Conservation (phyloP, 2,797 vertebrate genomes). For the Podargus strigoides region DNA sequence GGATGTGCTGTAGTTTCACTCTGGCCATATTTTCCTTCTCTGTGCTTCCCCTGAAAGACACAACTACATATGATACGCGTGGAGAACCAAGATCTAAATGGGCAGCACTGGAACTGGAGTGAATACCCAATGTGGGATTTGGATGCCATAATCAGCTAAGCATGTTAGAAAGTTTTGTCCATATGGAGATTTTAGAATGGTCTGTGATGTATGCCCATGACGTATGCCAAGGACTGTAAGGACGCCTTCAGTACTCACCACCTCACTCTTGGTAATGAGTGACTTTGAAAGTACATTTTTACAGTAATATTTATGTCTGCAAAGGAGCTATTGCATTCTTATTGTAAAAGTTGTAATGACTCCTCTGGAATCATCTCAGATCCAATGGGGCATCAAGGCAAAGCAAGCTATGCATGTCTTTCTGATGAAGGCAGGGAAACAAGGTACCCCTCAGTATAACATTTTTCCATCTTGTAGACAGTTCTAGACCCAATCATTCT, state of each 20-base stretch:
- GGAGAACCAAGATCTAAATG: neutral
- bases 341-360: neutral
- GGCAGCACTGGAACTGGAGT: neutral
- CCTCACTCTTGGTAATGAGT: neutral
- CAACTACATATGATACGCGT: neutral
- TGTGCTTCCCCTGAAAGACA: neutral
- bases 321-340: neutral
- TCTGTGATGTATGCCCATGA: neutral
- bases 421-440: neutral
- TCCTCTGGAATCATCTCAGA: neutral
- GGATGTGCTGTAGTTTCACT: neutral
- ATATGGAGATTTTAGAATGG: neutral
- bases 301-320: neutral
- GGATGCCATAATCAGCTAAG: neutral
- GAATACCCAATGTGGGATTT: neutral
- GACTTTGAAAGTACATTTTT: neutral
- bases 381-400: neutral
- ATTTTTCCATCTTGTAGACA: neutral
- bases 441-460: neutral
- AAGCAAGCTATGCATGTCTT: neutral
- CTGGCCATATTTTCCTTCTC: neutral
- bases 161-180: neutral
- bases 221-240: neutral
- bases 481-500: neutral
- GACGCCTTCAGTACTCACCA: neutral